Evolutionary conservation across 2,888 invertebrate species (phyloP), one percentile per base, ranked within the genome.

Genomic region (Meloe dianella): DNA sequence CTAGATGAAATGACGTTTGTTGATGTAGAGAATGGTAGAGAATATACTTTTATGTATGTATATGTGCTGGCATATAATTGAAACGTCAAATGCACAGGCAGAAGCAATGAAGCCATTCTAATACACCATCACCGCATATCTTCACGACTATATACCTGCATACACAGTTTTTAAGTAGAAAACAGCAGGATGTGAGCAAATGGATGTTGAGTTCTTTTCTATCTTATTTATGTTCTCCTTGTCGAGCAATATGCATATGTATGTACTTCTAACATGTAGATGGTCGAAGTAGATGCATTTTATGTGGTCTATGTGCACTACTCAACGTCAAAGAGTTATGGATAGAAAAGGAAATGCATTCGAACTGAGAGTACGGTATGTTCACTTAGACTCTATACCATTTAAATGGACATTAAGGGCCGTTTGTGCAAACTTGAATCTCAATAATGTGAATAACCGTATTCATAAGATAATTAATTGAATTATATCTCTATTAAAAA

Each of bases 261-360:
- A 47, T 7, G n/a, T 12, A 10, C 17, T 7, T 41, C 20, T 20
- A 20, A 47, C 24, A 24, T 51, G 12, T 24, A 24, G 22, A 12
- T 20, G 2, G 35, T 8, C 35, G 20, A 24, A 22, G 14, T 32
- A 14, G 32, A 22, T 59, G 59, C 35, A 59, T 59, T 59, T 59
- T 35, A 38, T 59, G 35, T 66, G 68, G 65, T 66, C 66, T 68
- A 63, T 68, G 66, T n/a, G n/a, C 65, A 66, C 66, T 68, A 63
- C 63, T 66, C 66, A 57, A 66, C 63, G 61, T 64, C 61, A 59
- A 51, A 66, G 61, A 66, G 65, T 66, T 64, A 69, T 66, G 66
- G 69, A 66, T 32, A 29, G 35, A 35, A 17, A 24, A 20, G 59
- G 59, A 59, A 59, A 59, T 59, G 59, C 59, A 59, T 38, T 30